Evolutionary conservation across 2,113 vertebrate species (phyloP).

Genomic region (Phocoena phocoena): DNA sequence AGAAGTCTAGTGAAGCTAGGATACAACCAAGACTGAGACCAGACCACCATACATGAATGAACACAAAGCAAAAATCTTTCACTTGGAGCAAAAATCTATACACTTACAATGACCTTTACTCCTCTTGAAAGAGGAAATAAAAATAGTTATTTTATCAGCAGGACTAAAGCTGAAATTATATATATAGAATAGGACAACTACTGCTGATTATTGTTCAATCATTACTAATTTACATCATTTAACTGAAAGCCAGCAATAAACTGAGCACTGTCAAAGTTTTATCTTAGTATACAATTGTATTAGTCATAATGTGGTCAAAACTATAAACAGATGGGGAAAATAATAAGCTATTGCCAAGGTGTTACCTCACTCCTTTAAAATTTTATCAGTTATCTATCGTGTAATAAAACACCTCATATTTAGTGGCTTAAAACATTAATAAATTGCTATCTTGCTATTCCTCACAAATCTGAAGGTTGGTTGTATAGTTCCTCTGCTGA

Average conservation of each 20-base stretch:
- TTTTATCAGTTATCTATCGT: not conserved
- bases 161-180: slow-evolving; percentile 16
- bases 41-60: not conserved
- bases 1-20: not conserved
- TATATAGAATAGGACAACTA: not conserved
- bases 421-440: not conserved
- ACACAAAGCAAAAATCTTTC: not conserved
- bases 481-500: not conserved
- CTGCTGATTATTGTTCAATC: slow-evolving; percentile 1
- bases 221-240: slow-evolving; percentile 37
- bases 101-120: not conserved
- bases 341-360: not conserved
- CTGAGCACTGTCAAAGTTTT: not conserved
- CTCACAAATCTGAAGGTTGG: not conserved
- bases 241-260: not conserved
- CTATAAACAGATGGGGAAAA: not conserved
- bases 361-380: not conserved
- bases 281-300: not conserved
- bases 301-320: not conserved
- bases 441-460: not conserved
- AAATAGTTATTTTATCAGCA: slow-evolving; percentile 52
- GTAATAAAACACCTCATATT: not conserved
- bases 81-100: not conserved
- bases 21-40: not conserved
- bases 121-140: not conserved